A percentile compares a stretch with the other conserved stretches of the same genome.
These are phyloP conservation scores for Agriotes lineatus DNA, from an alignment of 2,888 invertebrate genomes.

Conservation along the genomic window DNA sequence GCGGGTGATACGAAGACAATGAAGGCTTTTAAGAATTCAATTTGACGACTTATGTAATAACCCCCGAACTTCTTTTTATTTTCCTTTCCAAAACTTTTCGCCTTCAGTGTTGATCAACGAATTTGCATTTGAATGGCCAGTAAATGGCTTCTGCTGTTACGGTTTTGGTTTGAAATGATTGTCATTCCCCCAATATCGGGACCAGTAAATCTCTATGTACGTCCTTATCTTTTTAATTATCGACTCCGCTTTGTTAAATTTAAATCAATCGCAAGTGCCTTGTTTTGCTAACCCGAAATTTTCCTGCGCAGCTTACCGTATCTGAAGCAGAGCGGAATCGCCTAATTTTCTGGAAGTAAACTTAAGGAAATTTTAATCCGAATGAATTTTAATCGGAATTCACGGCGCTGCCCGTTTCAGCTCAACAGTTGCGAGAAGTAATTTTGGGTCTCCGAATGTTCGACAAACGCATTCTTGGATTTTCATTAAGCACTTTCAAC, in stretches of 20 bases:
- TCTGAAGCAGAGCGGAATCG: neutral
- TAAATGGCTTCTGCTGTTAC: constrained; percentile 14
- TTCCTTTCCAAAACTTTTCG: constrained; percentile 13
- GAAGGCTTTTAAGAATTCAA: constrained; percentile 8
- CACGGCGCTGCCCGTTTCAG: neutral
- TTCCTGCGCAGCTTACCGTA: too few relatives aligned
- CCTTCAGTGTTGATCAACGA: constrained; percentile 15
- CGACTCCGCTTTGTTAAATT: neutral
- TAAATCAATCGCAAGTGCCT: neutral
- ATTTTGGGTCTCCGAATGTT: too few relatives aligned
- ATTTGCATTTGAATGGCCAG: constrained; percentile 15
- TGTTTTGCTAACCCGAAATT: neutral
- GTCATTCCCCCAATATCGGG: neutral
- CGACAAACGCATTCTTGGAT: too few relatives aligned
- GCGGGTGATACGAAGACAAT: constrained; percentile 11
- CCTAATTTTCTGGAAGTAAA: neutral
- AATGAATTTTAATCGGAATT: neutral
- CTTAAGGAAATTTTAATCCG: neutral
- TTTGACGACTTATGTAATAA: constrained; percentile 18
- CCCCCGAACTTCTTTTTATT: constrained; percentile 7
- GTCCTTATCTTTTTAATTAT: constrained; percentile 10
- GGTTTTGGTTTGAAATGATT: constrained; percentile 11
- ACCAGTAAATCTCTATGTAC: neutral
- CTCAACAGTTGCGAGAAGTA: too few relatives aligned
- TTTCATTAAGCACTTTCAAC: too few relatives aligned